Evolutionary conservation across 2,113 vertebrate species (phyloP), one percentile per base, ranked within the genome.

Genomic region (Colinus virginianus): DNA sequence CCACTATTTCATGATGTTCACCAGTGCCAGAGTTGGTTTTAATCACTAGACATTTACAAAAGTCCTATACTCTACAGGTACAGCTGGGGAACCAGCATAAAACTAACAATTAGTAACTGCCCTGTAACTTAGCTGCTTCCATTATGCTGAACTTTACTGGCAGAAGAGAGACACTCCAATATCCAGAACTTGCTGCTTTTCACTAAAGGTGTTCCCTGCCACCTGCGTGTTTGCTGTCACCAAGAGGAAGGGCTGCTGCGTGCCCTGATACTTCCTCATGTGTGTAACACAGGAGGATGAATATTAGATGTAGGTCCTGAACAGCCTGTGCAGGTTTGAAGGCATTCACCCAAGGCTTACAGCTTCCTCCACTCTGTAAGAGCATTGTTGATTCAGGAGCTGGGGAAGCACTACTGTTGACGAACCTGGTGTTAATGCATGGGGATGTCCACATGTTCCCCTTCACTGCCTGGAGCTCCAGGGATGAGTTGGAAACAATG

Each of bases 231-330:
- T 63, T 3, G 4, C 49, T 38, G 48, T 26, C 22, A 38, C 30
- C 0, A 0, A 26, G 36, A 62, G n/a, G 46, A 67, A 83, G 69
- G 43, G 36, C 22, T 26, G 25, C 21, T 17, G 16, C 4, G 1
- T 17, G 45, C 5, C 1, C 13, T 13, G 71, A 68, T 26, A 4
- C 13, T 75, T 23, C 66, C 30, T 5, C 20, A 75, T 40, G 36
- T 63, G 48, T 38, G 43, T 19, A 19, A 18, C 4, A 7, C 20
- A 8, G 28, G 12, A 43, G 8, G 2, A 40, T 30, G 63, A 28
- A 64, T 23, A 55, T 32, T 42, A 88, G 49, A 77, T 40, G 22
- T 42, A 40, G 32, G 9, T 61, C 8, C 42, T 43, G 68, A 11
- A 55, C 55, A 85, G 42, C 23, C 71, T 81, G 59, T 17, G 19